Evolutionary conservation across 2,888 invertebrate species (phyloP), one percentile per base, ranked within the genome.

Genomic region (Aporophyla lueneburgensis): DNA sequence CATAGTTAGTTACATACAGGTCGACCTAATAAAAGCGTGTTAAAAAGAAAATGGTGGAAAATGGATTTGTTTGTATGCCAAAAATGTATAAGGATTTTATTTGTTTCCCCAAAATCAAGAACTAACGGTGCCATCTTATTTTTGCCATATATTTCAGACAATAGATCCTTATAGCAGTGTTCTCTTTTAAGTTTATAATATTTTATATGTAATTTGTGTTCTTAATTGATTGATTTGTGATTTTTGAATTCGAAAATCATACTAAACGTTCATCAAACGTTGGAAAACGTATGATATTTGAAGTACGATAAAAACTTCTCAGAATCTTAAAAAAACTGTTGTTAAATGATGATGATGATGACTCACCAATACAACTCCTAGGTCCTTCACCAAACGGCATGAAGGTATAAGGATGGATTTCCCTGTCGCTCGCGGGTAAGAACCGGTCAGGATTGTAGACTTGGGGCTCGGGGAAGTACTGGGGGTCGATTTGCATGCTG

Each of bases 331-430:
- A 49, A 21, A 9, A 6, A 24, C 9, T 5, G 1, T 4, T n/a
- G 33, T 33, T n/a, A n/a, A n/a, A n/a, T n/a, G n/a, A n/a, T n/a
- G n/a, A n/a, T n/a, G n/a, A n/a, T n/a, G n/a, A n/a, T n/a, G n/a
- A 67, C 86, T 88, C 82, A 94, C 97, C 97, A 65, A 97, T 97
- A 85, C 97, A 97, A 87, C 92, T 96, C 67, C 97, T 95, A 2
- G 97, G 97, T 14, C 97, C 97, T 19, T 95, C 85, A 0, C 97
- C 97, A 78, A 97, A 97, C 0, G 97, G 97, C 80, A 96, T 80
- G 73, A 94, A 97, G 0, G 92, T 89, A 24, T 88, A 92, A 0
- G 92, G 92, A 5, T 71, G 72, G 46, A 92, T 91, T 3, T 95
- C 93, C 0, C 90, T 89, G 84, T 96, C 97, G 81, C 97, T 97